Evolutionary conservation across 2,888 invertebrate species (phyloP).

Genomic region (Drosophila infuscata): DNA sequence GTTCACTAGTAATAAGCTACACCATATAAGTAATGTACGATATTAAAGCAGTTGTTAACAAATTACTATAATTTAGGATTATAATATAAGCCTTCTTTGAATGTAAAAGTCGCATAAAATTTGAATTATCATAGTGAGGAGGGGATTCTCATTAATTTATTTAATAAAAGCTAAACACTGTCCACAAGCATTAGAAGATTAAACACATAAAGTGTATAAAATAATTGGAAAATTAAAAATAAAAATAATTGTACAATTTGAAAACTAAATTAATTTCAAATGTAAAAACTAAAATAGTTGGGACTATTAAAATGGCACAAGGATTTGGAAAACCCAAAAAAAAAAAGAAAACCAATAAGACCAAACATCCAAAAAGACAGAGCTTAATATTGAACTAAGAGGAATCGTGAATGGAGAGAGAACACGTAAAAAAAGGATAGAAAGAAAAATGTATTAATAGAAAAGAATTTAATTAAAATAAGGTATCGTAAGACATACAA

Average conservation of each 20-base stretch:
- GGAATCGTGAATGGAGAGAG: background rate
- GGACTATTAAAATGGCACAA: background rate
- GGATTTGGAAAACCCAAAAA: background rate
- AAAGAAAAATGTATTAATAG: background rate
- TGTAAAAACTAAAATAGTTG: background rate
- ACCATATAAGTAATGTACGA: background rate
- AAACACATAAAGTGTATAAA: constrained; percentile 1
- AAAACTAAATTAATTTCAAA: background rate
- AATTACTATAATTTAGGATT: background rate
- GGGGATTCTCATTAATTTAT: background rate
- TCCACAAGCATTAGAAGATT: background rate
- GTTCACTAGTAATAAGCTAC: background rate
- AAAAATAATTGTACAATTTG: background rate
- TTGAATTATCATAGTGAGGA: background rate
- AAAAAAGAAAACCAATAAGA: background rate
- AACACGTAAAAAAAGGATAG: background rate
- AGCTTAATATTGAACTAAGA: background rate
- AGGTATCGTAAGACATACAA: background rate
- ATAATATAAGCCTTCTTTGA: background rate
- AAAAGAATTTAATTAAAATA: background rate
- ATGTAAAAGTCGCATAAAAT: background rate
- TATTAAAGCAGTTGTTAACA: background rate
- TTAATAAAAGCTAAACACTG: background rate
- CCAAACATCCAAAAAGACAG: background rate
- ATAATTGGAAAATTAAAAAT: background rate